Conservation (phyloP, 2,888 invertebrate genomes). For the Epistrophella euchroma region DNA sequence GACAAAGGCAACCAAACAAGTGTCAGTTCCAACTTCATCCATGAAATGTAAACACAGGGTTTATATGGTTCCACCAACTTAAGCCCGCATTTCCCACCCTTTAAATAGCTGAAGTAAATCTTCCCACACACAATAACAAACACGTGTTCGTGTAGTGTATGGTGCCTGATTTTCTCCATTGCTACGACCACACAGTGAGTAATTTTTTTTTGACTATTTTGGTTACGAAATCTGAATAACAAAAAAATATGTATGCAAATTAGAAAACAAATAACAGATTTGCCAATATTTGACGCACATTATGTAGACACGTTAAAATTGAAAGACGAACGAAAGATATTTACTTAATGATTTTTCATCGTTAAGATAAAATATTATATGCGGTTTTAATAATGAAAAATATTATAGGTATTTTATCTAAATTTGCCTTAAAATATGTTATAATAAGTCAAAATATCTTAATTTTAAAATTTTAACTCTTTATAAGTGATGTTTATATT, state of each 20-base stretch:
- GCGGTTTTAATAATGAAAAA: too few relatives aligned
- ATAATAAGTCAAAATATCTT: too few relatives aligned
- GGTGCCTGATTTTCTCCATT: neutral
- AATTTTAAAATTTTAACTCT: too few relatives aligned
- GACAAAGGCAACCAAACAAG: constrained; percentile 26
- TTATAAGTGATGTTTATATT: too few relatives aligned
- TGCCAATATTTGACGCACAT: too few relatives aligned
- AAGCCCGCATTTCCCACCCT: constrained; percentile 21
- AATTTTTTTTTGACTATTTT: neutral
- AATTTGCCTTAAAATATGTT: too few relatives aligned
- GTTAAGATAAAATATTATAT: too few relatives aligned
- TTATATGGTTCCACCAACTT: neutral
- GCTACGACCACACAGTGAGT: neutral
- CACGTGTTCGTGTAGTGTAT: neutral
- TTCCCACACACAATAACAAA: constrained; percentile 23
- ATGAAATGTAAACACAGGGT: constrained; percentile 25
- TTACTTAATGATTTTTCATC: too few relatives aligned
- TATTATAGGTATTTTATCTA: too few relatives aligned
- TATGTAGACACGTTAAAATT: too few relatives aligned
- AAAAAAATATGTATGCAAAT: neutral
- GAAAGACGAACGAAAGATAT: too few relatives aligned
- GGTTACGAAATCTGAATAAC: neutral
- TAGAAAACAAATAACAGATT: neutral
- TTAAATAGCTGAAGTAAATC: constrained; percentile 32
- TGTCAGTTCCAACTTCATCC: constrained; percentile 38